A percentile compares a stretch with the other conserved stretches of the same genome.
Conservation (phyloP, 1,140 invertebrate genomes). For the Brachionus paranguensis region DNA sequence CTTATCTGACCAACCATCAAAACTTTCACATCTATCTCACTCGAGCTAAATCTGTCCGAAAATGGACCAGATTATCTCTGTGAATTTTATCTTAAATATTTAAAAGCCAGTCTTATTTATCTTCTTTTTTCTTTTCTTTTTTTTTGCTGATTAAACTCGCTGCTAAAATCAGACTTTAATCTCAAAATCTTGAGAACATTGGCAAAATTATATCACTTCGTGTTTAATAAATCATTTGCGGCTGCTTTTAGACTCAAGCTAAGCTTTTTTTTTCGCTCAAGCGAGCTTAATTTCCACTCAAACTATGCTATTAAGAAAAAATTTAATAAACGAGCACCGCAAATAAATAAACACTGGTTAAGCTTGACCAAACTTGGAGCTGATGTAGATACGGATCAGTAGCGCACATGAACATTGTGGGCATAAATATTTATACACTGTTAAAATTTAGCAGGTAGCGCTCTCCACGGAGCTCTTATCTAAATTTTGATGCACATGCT, state of each 20-base stretch:
- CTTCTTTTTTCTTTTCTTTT: not conserved
- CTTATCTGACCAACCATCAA: not conserved
- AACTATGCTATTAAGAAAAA: not conserved
- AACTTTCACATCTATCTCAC: not conserved
- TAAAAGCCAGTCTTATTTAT: not conserved
- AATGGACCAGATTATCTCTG: not conserved
- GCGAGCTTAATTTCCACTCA: not conserved
- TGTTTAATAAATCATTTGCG: slow-evolving; percentile 30
- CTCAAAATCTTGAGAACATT: not conserved
- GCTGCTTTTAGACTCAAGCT: slow-evolving; percentile 22
- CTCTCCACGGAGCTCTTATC: not conserved
- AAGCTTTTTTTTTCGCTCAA: slow-evolving; percentile 15
- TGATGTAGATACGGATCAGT: not conserved
- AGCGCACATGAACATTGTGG: not conserved
- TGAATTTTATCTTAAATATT: not conserved
- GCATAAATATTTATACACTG: slow-evolving; percentile 7
- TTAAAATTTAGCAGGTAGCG: not conserved
- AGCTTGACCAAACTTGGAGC: not conserved
- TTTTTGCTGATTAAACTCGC: not conserved
- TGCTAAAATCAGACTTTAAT: not conserved
- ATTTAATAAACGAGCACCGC: not conserved
- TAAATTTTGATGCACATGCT: not conserved
- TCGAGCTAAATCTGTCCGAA: not conserved
- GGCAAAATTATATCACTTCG: slow-evolving; percentile 16
- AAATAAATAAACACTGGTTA: not conserved